A percentile compares a stretch with the other conserved stretches of the same genome.
These are phyloP conservation scores for Stichodactyla mertensii DNA, from an alignment of 64 coral and sea anemone genomes.

Conservation along the genomic window DNA sequence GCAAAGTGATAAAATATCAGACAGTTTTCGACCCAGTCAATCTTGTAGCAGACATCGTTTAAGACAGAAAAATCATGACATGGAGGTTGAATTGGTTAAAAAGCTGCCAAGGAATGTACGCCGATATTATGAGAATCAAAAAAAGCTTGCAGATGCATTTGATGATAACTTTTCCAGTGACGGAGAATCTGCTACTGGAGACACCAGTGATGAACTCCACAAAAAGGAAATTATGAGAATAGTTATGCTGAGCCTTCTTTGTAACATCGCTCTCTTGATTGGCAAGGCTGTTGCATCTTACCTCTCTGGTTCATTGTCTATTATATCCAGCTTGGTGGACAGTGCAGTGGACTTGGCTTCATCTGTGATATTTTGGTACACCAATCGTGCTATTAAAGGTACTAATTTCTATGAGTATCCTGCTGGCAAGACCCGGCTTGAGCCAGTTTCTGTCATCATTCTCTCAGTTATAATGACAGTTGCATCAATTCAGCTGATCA, in stretches of 20 bases:
- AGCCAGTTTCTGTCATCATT: conserved; percentile 85
- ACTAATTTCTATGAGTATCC: conserved; percentile 93
- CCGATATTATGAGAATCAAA: conserved; percentile 80
- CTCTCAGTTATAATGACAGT: conserved; percentile 94
- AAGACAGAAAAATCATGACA: conserved; percentile 11
- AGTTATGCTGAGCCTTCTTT: conserved; percentile 67
- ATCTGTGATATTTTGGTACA: conserved; percentile 80
- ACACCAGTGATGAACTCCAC: neutral
- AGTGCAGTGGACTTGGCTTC: conserved; percentile 90
- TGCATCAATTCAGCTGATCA: conserved; percentile 91
- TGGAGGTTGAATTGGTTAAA: conserved; percentile 31
- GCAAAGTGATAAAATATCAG: conserved; percentile 46
- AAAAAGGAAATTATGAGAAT: conserved; percentile 32
- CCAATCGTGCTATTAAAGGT: conserved; percentile 62
- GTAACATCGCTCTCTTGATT: conserved; percentile 66
- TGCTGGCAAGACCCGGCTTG: conserved; percentile 80
- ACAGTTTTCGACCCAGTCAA: neutral
- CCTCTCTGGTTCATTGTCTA: conserved; percentile 85
- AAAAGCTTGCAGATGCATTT: conserved; percentile 47
- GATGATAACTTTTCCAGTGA: conserved; percentile 24
- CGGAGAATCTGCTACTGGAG: neutral
- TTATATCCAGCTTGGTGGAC: conserved; percentile 95
- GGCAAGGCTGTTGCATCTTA: conserved; percentile 76
- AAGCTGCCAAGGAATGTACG: conserved; percentile 75
- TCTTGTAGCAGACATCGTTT: conserved; percentile 21